A percentile compares a stretch with the other conserved stretches of the same genome.
phyloP scores from a whole-genome alignment of 2,797 vertebrate genomes.

The Lepidocolaptes lacrymiger region DNA sequence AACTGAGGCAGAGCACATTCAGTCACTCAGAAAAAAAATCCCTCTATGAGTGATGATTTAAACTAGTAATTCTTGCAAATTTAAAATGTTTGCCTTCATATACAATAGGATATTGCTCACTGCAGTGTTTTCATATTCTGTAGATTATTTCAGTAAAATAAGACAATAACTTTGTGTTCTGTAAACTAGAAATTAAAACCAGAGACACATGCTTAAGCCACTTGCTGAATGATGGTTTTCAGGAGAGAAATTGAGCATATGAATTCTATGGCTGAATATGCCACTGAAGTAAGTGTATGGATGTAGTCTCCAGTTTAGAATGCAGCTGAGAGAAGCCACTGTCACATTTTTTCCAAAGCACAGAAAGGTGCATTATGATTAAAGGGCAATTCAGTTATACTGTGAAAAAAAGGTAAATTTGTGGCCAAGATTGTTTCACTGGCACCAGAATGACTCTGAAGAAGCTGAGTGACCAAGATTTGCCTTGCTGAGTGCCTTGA shows the following conservation, averaged over 20 bases:
- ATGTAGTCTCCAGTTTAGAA: neutral
- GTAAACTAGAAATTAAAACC: slow-evolving; percentile 43
- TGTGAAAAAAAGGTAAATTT: neutral
- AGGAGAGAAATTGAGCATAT: neutral
- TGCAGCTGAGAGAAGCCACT: neutral
- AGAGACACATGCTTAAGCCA: neutral
- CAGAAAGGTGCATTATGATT: neutral
- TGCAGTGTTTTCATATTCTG: slow-evolving; percentile 4
- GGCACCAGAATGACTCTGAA: neutral
- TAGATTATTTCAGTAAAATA: slow-evolving; percentile 30
- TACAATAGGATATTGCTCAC: slow-evolving; percentile 3
- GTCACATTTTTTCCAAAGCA: neutral
- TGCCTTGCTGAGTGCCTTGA: neutral
- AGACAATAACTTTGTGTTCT: neutral
- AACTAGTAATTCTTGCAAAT: slow-evolving; percentile 18
- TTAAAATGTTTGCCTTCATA: slow-evolving; percentile 15
- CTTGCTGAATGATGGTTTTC: neutral
- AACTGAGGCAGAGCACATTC: neutral
- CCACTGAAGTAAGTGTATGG: neutral
- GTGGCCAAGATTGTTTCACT: neutral
- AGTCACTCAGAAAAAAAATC: slow-evolving; percentile 28
- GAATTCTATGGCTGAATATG: neutral
- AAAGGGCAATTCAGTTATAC: neutral
- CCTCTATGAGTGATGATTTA: neutral
- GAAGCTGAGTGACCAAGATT: neutral